Percentiles rank a stretch among this genome's conserved stretches.
Evolutionary conservation across 2,888 invertebrate species (phyloP).

Genomic region (Anoplius nigerrimus): DNA sequence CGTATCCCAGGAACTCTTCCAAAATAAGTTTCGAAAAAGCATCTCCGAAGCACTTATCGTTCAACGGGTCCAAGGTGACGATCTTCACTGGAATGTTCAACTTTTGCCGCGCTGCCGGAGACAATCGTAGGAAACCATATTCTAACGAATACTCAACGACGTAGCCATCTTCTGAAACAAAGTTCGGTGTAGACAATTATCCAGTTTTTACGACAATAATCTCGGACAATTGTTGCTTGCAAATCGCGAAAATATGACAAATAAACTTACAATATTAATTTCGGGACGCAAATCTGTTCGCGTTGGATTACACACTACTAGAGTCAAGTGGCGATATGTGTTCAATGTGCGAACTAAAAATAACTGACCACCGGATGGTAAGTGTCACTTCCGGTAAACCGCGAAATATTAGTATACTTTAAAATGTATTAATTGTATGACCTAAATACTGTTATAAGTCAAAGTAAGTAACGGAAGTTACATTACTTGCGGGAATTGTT

Average conservation of each 20-base stretch:
- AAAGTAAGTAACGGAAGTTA: too few species aligned
- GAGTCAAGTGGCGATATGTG: background rate
- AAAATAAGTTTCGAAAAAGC: conserved; percentile 91
- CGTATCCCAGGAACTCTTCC: conserved; percentile 96
- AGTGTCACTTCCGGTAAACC: too few species aligned
- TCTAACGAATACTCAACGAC: conserved; percentile 98
- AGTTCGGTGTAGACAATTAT: too few species aligned
- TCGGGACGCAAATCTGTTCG: background rate
- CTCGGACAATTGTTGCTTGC: conserved; percentile 8
- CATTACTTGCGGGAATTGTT: too few species aligned
- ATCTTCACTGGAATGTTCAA: conserved; percentile 95
- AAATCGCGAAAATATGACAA: conserved; percentile 1
- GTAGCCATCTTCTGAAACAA: conserved; percentile 91
- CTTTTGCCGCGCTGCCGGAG: conserved; percentile 88
- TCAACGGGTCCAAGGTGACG: conserved; percentile 89
- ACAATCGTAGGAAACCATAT: conserved; percentile 95
- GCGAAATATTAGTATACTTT: background rate
- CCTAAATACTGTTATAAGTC: too few species aligned
- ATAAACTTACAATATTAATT: conserved; percentile 8
- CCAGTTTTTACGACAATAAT: conserved; percentile 58
- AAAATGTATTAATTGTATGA: background rate
- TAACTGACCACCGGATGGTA: too few species aligned
- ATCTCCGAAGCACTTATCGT: conserved; percentile 96
- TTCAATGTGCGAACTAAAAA: background rate
- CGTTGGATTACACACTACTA: background rate